Evolutionary conservation across 1,140 invertebrate genomes (phyloP), one percentile per base, ranked within the genome.

Genomic region (Branchinecta lindahli): DNA sequence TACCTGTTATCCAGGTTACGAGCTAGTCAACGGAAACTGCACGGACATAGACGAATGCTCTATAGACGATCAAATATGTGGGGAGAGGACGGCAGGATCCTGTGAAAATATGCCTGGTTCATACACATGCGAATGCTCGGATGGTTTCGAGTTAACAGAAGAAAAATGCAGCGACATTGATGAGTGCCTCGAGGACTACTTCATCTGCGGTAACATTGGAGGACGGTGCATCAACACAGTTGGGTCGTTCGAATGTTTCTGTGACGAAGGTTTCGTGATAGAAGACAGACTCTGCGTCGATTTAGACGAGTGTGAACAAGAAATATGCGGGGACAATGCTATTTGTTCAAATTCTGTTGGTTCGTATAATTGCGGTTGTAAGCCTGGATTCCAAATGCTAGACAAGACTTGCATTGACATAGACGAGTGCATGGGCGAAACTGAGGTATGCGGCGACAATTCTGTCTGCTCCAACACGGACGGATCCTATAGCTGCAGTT

Each of bases 271-370:
- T 12, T 89, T 86, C 74, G 83, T 83, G 73, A 80, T 80, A 20
- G 80, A 81, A 71, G 78, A 80, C 45, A 81, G 33, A 33, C 33
- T 33, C 1, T 33, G 33, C 33, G 33, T 33, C 33, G 33, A 33
- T 33, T 33, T 33, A 33, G 33, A 33, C 33, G 33, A 33, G 33
- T 33, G 33, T 33, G 33, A 33, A 33, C 33, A 33, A 33, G 33
- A 33, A 33, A 33, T 33, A 33, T 33, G 33, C 5, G 33, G 33
- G 5, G 33, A 33, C 73, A 78, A 78, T 68, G 77, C 87, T 74
- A 80, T 85, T 12, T 94, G 93, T 76, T 79, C 87, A n/a, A 95
- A 95, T 78, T 88, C 87, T 0, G 78, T 85, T 4, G 92, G 92
- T 4, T 89, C 89, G 12, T 94, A 86, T 78, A 84, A 85, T 68